Conservation (phyloP, 2,888 invertebrate genomes). For the Trachelus tabidus region DNA sequence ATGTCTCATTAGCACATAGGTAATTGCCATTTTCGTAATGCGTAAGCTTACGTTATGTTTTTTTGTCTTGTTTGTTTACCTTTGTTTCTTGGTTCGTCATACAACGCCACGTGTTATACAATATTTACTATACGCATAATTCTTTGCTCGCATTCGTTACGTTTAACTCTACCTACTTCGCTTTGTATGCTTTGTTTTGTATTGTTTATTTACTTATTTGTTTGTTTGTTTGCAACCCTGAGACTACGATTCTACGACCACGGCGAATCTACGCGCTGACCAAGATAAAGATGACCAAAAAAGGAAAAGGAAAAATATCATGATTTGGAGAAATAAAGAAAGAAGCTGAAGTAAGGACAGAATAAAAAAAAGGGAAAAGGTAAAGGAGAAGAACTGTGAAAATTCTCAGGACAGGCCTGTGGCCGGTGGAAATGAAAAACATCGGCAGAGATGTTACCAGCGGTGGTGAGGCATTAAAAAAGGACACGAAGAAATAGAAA, state of each 20-base stretch:
- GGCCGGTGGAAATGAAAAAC: too few species aligned
- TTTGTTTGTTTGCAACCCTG: constrained; percentile 53
- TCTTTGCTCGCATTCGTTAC: constrained; percentile 9
- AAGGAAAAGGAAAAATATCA: not conserved
- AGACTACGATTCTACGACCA: constrained; percentile 57
- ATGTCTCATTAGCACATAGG: constrained; percentile 30
- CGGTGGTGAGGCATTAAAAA: not conserved
- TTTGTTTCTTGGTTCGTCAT: too few species aligned
- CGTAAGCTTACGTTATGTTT: constrained; percentile 23
- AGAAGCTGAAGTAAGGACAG: not conserved
- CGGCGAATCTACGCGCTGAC: constrained; percentile 46
- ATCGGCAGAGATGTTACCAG: too few species aligned
- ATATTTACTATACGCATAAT: constrained; percentile 27
- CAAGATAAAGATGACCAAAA: constrained; percentile 13
- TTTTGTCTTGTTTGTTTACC: too few species aligned
- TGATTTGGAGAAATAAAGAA: not conserved
- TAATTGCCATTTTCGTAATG: constrained; percentile 31
- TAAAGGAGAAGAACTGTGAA: not conserved
- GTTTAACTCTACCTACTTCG: constrained; percentile 38
- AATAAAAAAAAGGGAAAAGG: not conserved
- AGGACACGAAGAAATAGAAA: not conserved
- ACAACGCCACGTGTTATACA: constrained; percentile 16
- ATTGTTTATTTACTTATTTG: constrained; percentile 35
- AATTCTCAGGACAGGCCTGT: not conserved
- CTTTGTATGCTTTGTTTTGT: constrained; percentile 37